Evolutionary conservation across 2,888 invertebrate genomes (phyloP).

Genomic region (Cremastobaeus sp.): DNA sequence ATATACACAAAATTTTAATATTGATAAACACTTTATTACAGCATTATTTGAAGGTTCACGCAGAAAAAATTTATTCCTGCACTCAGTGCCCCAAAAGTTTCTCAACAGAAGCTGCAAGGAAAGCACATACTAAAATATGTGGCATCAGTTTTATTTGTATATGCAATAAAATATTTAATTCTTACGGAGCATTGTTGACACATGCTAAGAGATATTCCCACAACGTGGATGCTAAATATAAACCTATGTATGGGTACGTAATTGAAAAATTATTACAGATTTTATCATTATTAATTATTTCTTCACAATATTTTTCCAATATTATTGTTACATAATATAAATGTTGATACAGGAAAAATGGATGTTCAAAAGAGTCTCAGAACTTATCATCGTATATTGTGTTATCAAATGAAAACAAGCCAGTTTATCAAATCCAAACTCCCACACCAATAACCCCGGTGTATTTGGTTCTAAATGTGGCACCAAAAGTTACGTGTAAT

Average conservation of each 20-base stretch:
- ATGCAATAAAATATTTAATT: slow-evolving; percentile 73
- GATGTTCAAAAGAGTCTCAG: slow-evolving; percentile 3
- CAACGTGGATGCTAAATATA: slow-evolving; percentile 72
- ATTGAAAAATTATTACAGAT: background rate
- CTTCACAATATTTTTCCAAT: background rate
- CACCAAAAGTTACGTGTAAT: slow-evolving; percentile 66
- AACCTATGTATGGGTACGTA: slow-evolving; percentile 67
- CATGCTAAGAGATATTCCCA: slow-evolving; percentile 75
- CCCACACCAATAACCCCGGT: slow-evolving; percentile 30
- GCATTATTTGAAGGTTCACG: slow-evolving; percentile 79
- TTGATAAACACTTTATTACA: slow-evolving; percentile 64
- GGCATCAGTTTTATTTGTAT: slow-evolving; percentile 75
- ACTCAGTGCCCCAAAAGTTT: slow-evolving; percentile 75
- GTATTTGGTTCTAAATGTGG: slow-evolving; percentile 29
- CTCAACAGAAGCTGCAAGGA: slow-evolving; percentile 75
- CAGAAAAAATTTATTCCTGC: slow-evolving; percentile 75
- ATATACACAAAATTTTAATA: too few species aligned
- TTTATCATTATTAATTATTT: slow-evolving; percentile 11
- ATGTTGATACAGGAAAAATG: slow-evolving; percentile 18
- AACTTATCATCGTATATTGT: slow-evolving; percentile 3
- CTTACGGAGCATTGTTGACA: slow-evolving; percentile 77
- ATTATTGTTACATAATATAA: background rate
- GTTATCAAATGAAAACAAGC: slow-evolving; percentile 18
- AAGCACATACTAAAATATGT: slow-evolving; percentile 75
- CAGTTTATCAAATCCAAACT: slow-evolving; percentile 42